Evolutionary conservation across 2,888 invertebrate species (phyloP).

Genomic region (Periphyllus acericola): DNA sequence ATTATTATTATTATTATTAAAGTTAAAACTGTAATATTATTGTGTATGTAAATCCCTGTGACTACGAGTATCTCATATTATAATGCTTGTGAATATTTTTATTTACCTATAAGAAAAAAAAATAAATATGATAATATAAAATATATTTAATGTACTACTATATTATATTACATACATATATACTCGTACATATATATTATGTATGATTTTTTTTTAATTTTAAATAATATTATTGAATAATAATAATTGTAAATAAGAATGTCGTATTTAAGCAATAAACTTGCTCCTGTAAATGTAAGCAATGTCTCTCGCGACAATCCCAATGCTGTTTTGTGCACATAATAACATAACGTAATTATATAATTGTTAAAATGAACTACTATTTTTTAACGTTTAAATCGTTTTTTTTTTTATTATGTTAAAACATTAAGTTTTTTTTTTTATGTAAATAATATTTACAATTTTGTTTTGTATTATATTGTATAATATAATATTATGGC

Average conservation of each 20-base stretch:
- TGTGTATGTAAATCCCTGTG: conserved; percentile 35
- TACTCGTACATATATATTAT: neutral
- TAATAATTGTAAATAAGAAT: conserved; percentile 41
- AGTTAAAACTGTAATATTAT: conserved; percentile 21
- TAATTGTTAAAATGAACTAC: conserved; percentile 58
- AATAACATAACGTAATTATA: conserved; percentile 52
- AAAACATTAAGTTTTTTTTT: conserved; percentile 51
- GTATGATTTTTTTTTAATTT: conserved; percentile 31
- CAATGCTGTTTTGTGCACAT: conserved; percentile 59
- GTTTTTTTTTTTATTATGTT: conserved; percentile 51
- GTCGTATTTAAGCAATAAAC: conserved; percentile 60
- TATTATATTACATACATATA: neutral
- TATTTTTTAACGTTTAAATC: conserved; percentile 54
- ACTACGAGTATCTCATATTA: conserved; percentile 59
- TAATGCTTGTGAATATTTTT: conserved; percentile 57
- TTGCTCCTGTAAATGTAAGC: conserved; percentile 60
- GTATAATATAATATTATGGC: conserved; percentile 8
- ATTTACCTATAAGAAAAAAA: conserved; percentile 24
- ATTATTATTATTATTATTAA: conserved; percentile 36
- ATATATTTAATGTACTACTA: conserved; percentile 24
- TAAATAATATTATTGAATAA: conserved; percentile 24
- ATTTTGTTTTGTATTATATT: conserved; percentile 52
- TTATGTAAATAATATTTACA: conserved; percentile 52
- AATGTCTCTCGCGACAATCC: conserved; percentile 59
- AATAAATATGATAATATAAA: conserved; percentile 26